These are phyloP conservation scores for Saguinus imperator DNA, from an alignment of 2,113 vertebrate species.

Conservation along the genomic window DNA sequence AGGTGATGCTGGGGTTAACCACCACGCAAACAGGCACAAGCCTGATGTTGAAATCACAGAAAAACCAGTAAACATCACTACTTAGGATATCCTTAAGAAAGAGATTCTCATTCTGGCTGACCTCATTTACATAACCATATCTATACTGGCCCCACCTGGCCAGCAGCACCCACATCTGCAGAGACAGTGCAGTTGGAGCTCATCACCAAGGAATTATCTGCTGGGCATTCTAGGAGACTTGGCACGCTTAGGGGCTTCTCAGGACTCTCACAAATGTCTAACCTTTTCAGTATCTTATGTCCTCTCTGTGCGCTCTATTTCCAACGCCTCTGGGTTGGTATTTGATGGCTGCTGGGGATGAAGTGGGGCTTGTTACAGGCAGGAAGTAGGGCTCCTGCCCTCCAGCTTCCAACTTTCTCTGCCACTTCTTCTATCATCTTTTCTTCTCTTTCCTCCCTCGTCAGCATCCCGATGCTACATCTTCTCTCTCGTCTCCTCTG, in stretches of 20 bases:
- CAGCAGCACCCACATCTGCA: neutral
- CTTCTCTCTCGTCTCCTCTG: neutral
- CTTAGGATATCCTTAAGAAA: neutral
- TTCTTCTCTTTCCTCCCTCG: neutral
- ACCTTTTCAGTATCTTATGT: neutral
- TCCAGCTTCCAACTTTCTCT: neutral
- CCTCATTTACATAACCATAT: neutral
- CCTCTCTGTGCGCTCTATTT: neutral
- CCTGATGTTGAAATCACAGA: neutral
- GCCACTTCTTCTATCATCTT: neutral
- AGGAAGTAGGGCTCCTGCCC: neutral
- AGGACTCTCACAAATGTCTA: neutral
- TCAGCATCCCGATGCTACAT: neutral
- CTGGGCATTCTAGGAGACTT: neutral
- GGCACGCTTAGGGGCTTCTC: neutral
- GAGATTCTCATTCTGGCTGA: neutral
- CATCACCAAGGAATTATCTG: neutral
- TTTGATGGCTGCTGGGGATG: neutral
- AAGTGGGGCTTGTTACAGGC: neutral
- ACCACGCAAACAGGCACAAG: too few species aligned
- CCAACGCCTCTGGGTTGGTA: neutral
- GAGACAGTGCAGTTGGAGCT: neutral
- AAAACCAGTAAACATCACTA: neutral
- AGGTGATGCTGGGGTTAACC: neutral
- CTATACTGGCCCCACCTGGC: neutral